Evolutionary conservation across 1,140 invertebrate species (phyloP).

Genomic region (Formica selysi): DNA sequence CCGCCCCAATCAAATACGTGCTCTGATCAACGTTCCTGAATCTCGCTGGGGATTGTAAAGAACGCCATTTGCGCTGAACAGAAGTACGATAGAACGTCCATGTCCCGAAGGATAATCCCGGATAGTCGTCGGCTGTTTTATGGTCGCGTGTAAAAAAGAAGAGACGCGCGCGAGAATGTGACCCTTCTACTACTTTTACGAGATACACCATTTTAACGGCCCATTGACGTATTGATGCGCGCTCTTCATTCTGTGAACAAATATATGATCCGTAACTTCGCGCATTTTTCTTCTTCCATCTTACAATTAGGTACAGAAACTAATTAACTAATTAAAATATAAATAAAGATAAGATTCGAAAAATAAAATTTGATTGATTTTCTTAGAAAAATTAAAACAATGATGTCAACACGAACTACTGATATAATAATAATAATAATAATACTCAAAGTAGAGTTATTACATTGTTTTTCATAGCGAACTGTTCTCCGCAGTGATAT

Average conservation of each 20-base stretch:
- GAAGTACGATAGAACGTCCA: not conserved
- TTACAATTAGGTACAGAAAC: no score
- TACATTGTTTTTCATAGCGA: no score
- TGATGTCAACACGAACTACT: no score
- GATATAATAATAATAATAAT: no score
- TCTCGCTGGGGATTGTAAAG: conserved; percentile 33
- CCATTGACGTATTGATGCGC: conserved; percentile 10
- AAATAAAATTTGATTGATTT: no score
- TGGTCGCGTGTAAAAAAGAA: conserved; percentile 18
- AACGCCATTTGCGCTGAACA: conserved; percentile 9
- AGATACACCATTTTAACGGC: conserved; percentile 30
- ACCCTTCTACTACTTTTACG: conserved; percentile 32
- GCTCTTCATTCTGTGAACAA: not conserved
- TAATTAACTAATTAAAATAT: not conserved
- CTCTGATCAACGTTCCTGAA: not conserved
- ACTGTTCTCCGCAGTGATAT: no score
- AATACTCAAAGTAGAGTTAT: no score
- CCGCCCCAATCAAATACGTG: conserved; percentile 35
- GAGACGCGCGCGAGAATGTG: conserved; percentile 3
- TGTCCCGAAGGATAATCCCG: conserved; percentile 30
- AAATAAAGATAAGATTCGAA: not conserved
- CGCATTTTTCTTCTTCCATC: not conserved
- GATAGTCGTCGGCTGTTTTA: conserved; percentile 30
- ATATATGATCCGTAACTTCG: conserved; percentile 9
- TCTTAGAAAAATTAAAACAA: no score